Conservation (phyloP, 2,113 vertebrate species). For the Atractosteus spatula region DNA sequence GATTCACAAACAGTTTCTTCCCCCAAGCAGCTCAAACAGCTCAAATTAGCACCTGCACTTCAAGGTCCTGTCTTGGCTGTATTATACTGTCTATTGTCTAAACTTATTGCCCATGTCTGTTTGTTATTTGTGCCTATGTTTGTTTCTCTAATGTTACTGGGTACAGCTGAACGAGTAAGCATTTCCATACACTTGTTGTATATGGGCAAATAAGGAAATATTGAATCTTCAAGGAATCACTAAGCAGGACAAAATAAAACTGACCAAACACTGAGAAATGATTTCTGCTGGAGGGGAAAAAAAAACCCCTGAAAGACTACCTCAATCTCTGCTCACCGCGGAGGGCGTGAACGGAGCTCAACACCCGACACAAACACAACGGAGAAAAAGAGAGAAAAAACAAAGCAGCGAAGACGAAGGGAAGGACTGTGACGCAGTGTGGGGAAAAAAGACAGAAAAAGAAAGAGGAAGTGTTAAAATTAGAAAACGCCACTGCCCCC, state of each 20-base stretch:
- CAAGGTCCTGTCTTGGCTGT: too few species aligned
- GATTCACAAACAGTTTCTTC: too few species aligned
- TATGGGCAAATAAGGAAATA: too few species aligned
- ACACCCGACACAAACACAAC: constrained; percentile 17
- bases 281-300: constrained; percentile 6
- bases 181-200: too few species aligned
- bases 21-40: too few species aligned
- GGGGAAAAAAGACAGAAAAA: constrained; percentile 37
- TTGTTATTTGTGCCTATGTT: too few species aligned
- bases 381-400: constrained; percentile 33
- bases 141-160: too few species aligned
- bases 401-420: constrained; percentile 3
- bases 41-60: too few species aligned
- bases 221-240: too few species aligned
- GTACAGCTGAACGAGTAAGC: too few species aligned
- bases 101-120: too few species aligned
- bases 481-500: constrained; percentile 40
- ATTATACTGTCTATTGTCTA: too few species aligned
- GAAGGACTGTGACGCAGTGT: constrained; percentile 33
- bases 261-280: background rate
- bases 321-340: background rate
- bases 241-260: constrained; percentile 3
- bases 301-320: constrained; percentile 4
- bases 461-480: constrained; percentile 66
- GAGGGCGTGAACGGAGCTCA: background rate